Evolutionary conservation across 2,113 vertebrate species (phyloP).

Genomic region (Archocentrus centrarchus): DNA sequence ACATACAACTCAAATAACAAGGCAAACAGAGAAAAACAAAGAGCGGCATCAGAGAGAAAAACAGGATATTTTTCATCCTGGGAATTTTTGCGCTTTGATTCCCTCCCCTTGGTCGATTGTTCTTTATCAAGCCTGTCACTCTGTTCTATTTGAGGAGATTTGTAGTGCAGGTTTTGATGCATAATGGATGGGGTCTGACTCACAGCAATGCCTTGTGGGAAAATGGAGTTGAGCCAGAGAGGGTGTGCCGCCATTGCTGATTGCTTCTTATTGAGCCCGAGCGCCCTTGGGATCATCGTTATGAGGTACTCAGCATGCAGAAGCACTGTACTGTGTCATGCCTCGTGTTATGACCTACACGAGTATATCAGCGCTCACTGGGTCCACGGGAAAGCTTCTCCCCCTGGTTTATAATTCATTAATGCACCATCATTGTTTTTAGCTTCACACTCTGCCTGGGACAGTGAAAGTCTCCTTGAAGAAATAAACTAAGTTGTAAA

Average conservation of each 20-base stretch:
- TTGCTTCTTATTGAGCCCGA: constrained; percentile 77
- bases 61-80: constrained; percentile 64
- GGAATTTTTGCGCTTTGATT: constrained; percentile 65
- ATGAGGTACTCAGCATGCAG: constrained; percentile 55
- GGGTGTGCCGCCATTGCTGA: constrained; percentile 55
- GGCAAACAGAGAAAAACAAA: constrained; percentile 75
- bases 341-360: constrained; percentile 57
- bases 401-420: constrained; percentile 5
- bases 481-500: constrained; percentile 38
- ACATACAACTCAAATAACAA: constrained; percentile 73
- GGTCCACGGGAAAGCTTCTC: neutral
- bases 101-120: constrained; percentile 62
- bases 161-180: constrained; percentile 68
- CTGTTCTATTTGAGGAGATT: constrained; percentile 76
- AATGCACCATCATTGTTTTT: constrained; percentile 5
- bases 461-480: constrained; percentile 30
- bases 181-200: constrained; percentile 77
- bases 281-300: constrained; percentile 55
- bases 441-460: neutral
- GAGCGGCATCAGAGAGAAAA: constrained; percentile 61
- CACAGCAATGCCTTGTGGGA: constrained; percentile 65
- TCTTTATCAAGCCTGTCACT: constrained; percentile 78
- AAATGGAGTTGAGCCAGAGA: constrained; percentile 58
- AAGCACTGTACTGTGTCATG: constrained; percentile 38
- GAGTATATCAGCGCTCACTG: constrained; percentile 1